These are phyloP conservation scores for Arvicanthis niloticus DNA, from an alignment of 2,113 vertebrate species.

Conservation along the genomic window DNA sequence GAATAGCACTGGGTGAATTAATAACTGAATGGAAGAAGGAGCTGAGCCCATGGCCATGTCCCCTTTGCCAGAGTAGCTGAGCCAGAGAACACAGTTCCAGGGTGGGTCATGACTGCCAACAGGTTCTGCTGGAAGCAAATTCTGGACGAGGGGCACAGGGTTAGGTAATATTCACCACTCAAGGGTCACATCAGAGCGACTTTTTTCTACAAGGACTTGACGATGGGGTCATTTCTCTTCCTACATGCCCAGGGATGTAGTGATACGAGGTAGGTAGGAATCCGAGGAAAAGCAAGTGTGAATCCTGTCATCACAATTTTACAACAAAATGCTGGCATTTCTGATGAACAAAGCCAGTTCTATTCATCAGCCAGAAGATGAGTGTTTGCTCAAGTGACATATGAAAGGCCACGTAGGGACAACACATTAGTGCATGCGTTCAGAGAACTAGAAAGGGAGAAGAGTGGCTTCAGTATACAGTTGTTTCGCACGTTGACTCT, in stretches of 20 bases:
- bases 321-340: background rate
- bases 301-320: background rate
- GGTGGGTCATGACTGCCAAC: background rate
- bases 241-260: background rate
- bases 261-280: background rate
- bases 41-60: background rate
- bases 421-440: background rate
- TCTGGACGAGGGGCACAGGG: background rate
- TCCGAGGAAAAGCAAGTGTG: background rate
- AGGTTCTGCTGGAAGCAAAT: background rate
- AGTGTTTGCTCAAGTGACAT: background rate
- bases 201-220: background rate
- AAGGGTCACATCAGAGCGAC: background rate
- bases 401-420: background rate
- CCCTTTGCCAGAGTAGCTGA: background rate
- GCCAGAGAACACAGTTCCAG: background rate
- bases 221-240: background rate
- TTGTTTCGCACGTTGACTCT: background rate
- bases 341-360: slow-evolving; percentile 21
- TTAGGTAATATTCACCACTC: background rate
- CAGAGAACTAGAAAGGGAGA: background rate
- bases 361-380: background rate
- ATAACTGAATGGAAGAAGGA: background rate
- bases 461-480: background rate
- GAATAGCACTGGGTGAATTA: background rate